Evolutionary conservation across 2,888 invertebrate genomes (phyloP).

Genomic region (Myathropa florea): DNA sequence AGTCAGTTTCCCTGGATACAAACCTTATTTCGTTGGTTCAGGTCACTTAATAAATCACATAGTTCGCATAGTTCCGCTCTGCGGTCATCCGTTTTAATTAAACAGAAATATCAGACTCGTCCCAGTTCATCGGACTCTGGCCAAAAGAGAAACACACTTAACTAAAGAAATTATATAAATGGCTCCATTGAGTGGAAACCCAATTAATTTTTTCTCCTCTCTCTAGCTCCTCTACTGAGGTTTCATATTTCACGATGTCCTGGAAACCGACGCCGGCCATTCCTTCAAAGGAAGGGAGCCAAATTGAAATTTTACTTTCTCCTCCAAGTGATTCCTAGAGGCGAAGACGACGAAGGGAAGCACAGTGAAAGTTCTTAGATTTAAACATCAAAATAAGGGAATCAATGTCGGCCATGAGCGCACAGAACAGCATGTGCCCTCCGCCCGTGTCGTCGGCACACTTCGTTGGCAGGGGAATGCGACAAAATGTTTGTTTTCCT

Average conservation of each 20-base stretch:
- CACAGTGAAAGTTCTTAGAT: not conserved
- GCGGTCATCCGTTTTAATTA: not conserved
- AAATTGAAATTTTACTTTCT: constrained; percentile 14
- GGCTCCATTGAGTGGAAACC: not conserved
- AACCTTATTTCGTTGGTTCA: not conserved
- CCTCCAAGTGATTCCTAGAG: not conserved
- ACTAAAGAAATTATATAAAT: constrained; percentile 3
- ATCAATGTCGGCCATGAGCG: constrained; percentile 19
- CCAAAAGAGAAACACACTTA: not conserved
- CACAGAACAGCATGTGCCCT: constrained; percentile 3
- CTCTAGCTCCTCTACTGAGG: not conserved
- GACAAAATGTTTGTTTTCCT: not conserved
- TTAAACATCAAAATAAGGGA: not conserved
- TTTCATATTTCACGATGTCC: not conserved
- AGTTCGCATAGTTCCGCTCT: not conserved
- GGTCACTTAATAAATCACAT: not conserved
- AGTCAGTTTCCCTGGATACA: not conserved
- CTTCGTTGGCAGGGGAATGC: constrained; percentile 2
- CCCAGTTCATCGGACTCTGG: not conserved
- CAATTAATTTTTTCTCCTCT: not conserved
- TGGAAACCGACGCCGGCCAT: not conserved
- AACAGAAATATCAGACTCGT: not conserved
- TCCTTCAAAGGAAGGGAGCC: not conserved
- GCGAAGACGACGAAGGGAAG: not conserved
- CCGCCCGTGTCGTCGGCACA: not conserved